Percentiles rank a stretch among this genome's conserved stretches.
These are phyloP conservation scores for Sula dactylatra DNA, from an alignment of 2,113 vertebrate genomes.

Conservation along the genomic window DNA sequence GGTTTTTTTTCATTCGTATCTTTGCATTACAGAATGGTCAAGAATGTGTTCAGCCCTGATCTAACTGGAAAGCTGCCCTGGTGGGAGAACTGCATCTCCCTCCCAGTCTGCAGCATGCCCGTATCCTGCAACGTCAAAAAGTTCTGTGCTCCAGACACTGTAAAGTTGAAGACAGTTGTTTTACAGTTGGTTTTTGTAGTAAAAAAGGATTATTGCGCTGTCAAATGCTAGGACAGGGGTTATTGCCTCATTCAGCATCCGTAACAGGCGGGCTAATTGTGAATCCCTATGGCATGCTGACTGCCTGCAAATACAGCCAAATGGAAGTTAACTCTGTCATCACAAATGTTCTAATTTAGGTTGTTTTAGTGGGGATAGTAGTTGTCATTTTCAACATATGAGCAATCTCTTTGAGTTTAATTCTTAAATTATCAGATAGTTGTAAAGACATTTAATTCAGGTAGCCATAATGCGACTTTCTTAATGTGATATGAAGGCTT, in stretches of 20 bases:
- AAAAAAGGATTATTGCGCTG: background rate
- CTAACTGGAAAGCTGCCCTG: background rate
- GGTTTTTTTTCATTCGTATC: background rate
- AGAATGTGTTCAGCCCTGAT: background rate
- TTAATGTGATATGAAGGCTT: background rate
- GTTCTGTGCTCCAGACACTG: background rate
- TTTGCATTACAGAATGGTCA: background rate
- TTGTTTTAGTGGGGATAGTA: background rate
- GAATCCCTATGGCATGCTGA: fast-evolving
- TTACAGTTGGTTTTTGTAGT: background rate
- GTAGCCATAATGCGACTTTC: background rate
- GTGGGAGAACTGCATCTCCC: background rate
- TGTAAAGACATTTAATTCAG: background rate
- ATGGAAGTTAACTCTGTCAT: background rate
- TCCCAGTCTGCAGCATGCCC: background rate
- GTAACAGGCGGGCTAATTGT: background rate
- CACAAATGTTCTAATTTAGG: fast-evolving
- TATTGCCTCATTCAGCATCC: background rate
- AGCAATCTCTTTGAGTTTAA: background rate
- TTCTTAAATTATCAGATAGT: background rate
- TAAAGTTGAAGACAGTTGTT: background rate
- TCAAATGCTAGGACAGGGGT: background rate
- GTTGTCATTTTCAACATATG: background rate
- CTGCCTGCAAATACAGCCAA: background rate
- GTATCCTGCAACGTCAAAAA: background rate